These are phyloP conservation scores for Pituophis catenifer DNA, from an alignment of 2,113 vertebrate species.

Conservation along the genomic window DNA sequence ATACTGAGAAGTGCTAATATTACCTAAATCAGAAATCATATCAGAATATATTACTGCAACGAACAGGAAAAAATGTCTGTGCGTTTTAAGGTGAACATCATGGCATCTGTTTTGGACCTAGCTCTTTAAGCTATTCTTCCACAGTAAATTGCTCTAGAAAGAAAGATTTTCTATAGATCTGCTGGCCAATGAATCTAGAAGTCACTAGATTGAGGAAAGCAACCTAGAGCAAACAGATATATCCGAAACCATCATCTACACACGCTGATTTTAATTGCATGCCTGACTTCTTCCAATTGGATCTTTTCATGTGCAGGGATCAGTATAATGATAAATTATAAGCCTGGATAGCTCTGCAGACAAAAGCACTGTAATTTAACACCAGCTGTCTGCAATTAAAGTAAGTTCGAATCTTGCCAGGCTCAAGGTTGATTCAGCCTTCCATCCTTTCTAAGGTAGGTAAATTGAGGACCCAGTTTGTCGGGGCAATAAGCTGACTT, in stretches of 20 bases:
- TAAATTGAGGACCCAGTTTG: too few relatives aligned
- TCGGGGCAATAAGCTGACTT: too few relatives aligned
- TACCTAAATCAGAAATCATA: not conserved
- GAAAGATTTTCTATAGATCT: not conserved
- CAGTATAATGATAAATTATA: not conserved
- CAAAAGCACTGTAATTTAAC: too few relatives aligned
- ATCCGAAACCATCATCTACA: not conserved
- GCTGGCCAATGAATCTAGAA: not conserved
- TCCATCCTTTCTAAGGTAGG: too few relatives aligned
- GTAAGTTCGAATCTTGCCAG: too few relatives aligned
- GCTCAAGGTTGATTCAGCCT: too few relatives aligned
- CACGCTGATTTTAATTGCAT: not conserved
- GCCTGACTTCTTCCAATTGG: too few relatives aligned
- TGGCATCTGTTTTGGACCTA: not conserved
- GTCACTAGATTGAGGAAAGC: not conserved
- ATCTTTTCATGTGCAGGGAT: not conserved
- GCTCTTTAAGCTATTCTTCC: not conserved
- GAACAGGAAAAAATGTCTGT: not conserved
- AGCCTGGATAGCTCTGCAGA: too few relatives aligned
- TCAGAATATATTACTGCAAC: not conserved
- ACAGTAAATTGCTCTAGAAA: not conserved
- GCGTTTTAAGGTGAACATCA: not conserved
- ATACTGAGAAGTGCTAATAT: conserved; percentile 7
- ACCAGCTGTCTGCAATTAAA: too few relatives aligned
- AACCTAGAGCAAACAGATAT: not conserved